Evolutionary conservation across 2,797 vertebrate species (phyloP).

Genomic region (Propithecus deckenii): DNA sequence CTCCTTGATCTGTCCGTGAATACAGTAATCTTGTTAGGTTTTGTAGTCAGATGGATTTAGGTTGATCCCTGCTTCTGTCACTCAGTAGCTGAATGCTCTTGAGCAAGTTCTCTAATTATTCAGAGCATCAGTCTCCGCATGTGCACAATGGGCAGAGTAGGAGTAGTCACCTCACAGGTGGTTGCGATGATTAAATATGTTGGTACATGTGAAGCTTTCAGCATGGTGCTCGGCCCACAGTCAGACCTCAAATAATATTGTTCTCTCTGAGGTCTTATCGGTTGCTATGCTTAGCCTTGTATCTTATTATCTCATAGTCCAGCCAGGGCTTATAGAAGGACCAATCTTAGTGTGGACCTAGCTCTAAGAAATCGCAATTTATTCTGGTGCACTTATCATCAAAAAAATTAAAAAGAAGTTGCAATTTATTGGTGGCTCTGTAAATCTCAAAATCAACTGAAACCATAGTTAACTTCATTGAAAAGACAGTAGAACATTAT

Average conservation of each 20-base stretch:
- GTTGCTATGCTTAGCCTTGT: background rate
- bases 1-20: background rate
- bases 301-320: no score
- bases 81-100: background rate
- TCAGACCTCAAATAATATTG: background rate
- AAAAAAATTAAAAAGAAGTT: background rate
- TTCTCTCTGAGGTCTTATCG: background rate
- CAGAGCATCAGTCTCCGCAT: background rate
- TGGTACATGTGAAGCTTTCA: background rate
- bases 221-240: background rate
- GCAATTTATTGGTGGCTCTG: background rate
- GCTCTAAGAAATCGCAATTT: background rate
- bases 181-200: background rate
- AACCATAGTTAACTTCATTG: background rate
- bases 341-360: background rate
- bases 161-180: background rate
- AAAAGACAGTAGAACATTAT: background rate
- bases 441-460: background rate
- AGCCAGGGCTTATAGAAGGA: background rate
- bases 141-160: background rate
- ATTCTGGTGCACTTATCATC: background rate
- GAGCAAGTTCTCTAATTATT: background rate
- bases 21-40: background rate
- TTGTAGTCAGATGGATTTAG: background rate
- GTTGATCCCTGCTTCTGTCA: background rate